phyloP scores from a whole-genome alignment of 2,888 invertebrate species.

The Apeira syringaria region DNA sequence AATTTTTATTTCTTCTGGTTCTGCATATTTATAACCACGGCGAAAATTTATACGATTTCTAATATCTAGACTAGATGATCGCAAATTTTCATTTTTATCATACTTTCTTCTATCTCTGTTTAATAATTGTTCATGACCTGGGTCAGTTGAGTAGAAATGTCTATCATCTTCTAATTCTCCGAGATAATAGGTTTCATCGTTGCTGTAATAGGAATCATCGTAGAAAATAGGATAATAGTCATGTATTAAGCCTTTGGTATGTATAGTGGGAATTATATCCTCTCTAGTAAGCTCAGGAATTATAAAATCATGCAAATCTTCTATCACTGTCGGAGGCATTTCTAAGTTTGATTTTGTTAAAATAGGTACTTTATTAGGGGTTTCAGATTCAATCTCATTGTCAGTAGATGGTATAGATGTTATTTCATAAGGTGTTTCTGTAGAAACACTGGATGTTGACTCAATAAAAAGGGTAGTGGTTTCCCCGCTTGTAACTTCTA shows the following conservation, averaged over 20 bases:
- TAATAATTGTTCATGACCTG: constrained; percentile 29
- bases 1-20: constrained; percentile 16
- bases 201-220: constrained; percentile 45
- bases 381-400: background rate
- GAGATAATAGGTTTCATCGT: constrained; percentile 44
- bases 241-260: constrained; percentile 44
- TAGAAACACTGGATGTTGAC: constrained; percentile 22
- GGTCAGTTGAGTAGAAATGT: constrained; percentile 49
- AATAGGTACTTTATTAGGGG: constrained; percentile 5
- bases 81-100: constrained; percentile 14
- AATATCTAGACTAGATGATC: constrained; percentile 9
- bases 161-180: constrained; percentile 47
- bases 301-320: constrained; percentile 20
- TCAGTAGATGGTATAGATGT: constrained; percentile 16
- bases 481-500: constrained; percentile 27
- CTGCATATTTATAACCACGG: constrained; percentile 4
- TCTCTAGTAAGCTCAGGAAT: constrained; percentile 38
- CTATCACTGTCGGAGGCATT: constrained; percentile 15
- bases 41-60: constrained; percentile 14
- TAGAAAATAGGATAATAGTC: constrained; percentile 70
- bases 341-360: constrained; percentile 6
- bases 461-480: constrained; percentile 20
- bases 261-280: constrained; percentile 37
- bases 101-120: constrained; percentile 24
- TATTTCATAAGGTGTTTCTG: constrained; percentile 24